Percentiles rank a stretch among this genome's conserved stretches.
Conservation (phyloP, 2,797 vertebrate species). For the Sitta carolinensis region DNA sequence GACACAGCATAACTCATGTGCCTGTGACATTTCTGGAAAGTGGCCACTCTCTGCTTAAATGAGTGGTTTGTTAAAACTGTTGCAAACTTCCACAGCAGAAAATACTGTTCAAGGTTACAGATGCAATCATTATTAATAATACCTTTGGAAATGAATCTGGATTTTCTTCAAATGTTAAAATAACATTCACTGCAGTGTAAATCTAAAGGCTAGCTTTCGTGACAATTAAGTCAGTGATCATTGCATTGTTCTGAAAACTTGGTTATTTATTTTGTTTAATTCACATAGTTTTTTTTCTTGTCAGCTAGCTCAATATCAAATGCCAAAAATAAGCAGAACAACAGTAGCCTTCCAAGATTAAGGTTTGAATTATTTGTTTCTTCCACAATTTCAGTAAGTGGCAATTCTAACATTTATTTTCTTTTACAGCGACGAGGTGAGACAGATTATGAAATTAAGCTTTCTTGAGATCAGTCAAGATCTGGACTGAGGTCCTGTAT, state of each 20-base stretch:
- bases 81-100: background rate
- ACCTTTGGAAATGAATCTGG: background rate
- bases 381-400: background rate
- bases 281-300: background rate
- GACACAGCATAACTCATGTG: background rate
- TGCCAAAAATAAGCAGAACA: background rate
- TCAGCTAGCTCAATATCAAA: background rate
- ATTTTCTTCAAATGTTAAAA: background rate
- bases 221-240: background rate
- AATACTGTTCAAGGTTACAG: background rate
- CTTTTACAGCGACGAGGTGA: background rate
- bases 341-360: background rate
- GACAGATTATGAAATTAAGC: background rate
- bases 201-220: rapidly evolving
- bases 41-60: background rate
- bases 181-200: background rate
- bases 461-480: background rate
- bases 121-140: background rate
- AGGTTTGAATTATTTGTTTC: background rate
- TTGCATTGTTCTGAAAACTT: background rate
- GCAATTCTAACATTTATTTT: background rate
- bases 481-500: background rate
- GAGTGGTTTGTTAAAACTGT: background rate
- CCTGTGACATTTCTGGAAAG: background rate
- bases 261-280: background rate